Base-by-base conservation (phyloP, 2,113 vertebrate species). In the Eidolon helvum region DNA sequence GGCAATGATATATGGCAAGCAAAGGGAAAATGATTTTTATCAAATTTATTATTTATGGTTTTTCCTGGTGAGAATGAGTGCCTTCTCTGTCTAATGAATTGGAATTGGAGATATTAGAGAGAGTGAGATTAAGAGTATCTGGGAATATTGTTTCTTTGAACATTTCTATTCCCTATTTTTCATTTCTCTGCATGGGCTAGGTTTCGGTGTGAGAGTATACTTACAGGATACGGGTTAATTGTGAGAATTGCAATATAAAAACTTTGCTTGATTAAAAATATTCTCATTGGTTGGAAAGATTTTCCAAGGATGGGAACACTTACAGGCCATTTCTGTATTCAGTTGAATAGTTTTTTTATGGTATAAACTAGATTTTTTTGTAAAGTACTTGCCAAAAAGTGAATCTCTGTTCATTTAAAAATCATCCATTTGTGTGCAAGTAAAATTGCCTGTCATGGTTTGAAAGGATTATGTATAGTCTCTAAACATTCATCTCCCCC, bases 401-500 rank as follows among this genome's bases (percentile, higher is more conserved):
- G 24, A 96, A 95, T 95, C 95, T 74, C 87, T 77, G 18, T 95
- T 90, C 75, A 30, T 21, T 28, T 91, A 93, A 12, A n/a, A 97
- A 68, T 90, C 96, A 96, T 94, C 43, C 79, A 91, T 95, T 98
- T 98, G 95, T 85, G 75, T 98, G 71, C 59, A 94, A 95, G 78
- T 80, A 96, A 93, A 94, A 66, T 59, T 98, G 21, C 97, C 85
- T 97, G 1, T 65, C 61, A 75, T 4, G 87, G 55, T 79, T 84
- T 57, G n/a, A 68, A 97, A 97, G 86, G 85, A 95, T 94, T 98
- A 97, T 38, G 97, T 97, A 95, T 97, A 94, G 93, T 97, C 97
- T 63, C 69, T 83, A 90, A 65, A 96, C 6, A 95, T 65, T 87
- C 82, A 65, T 86, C 94, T 88, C 95, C 95, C 0, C 38, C 94